phyloP scores from a whole-genome alignment of 2,797 vertebrate species.

The Acanthurus tractus region DNA sequence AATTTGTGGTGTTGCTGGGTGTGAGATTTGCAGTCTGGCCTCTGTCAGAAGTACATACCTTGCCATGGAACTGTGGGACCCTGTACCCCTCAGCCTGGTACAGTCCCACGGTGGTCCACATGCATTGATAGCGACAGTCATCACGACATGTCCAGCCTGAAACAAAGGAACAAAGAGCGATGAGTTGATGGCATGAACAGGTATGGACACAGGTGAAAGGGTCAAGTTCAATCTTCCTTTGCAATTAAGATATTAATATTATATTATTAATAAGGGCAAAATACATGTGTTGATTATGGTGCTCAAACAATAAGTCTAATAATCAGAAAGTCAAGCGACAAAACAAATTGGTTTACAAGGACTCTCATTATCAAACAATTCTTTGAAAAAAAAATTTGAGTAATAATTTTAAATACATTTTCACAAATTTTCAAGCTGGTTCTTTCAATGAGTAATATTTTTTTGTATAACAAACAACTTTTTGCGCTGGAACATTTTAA shows the following conservation, averaged over 20 bases:
- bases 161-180: constrained; percentile 29
- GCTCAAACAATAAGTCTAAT: not conserved
- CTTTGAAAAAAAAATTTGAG: too few species aligned
- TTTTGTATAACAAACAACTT: not conserved
- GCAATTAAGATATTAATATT: not conserved
- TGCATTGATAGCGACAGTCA: constrained; percentile 96
- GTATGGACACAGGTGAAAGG: not conserved
- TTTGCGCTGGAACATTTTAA: not conserved
- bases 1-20: not conserved
- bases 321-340: not conserved
- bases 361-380: not conserved
- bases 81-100: constrained; percentile 92
- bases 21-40: not conserved
- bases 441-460: too few species aligned
- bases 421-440: too few species aligned
- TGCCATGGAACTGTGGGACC: constrained; percentile 96
- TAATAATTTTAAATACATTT: too few species aligned
- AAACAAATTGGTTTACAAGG: not conserved
- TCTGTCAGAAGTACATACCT: constrained; percentile 81
- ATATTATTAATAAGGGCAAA: not conserved
- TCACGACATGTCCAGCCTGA: constrained; percentile 96
- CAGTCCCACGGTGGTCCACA: constrained; percentile 95
- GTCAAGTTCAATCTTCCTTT: not conserved
- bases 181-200: not conserved
- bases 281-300: not conserved